Evolutionary conservation across 2,888 invertebrate genomes (phyloP).

Genomic region (Euplagia quadripunctaria): DNA sequence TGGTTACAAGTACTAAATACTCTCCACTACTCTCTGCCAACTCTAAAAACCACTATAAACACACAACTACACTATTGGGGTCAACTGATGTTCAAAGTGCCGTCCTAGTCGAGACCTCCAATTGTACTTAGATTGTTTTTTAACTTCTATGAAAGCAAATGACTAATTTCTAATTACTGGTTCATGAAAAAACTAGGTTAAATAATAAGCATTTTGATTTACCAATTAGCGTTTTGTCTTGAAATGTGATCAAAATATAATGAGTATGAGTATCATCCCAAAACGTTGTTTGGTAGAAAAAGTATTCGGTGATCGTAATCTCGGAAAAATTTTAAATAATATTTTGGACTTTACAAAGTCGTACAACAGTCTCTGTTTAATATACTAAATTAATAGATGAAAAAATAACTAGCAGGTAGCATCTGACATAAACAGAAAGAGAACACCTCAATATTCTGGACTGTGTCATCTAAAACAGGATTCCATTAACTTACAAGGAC

Average conservation of each 20-base stretch:
- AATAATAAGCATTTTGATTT: background rate
- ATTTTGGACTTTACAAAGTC: too few relatives aligned
- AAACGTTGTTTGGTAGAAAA: background rate
- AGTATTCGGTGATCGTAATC: background rate
- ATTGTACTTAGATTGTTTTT: too few relatives aligned
- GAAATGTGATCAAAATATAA: background rate
- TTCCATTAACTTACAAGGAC: background rate
- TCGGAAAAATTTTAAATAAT: background rate
- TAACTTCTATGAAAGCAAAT: too few relatives aligned
- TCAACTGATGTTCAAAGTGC: too few relatives aligned
- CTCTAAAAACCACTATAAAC: too few relatives aligned
- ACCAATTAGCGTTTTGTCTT: background rate
- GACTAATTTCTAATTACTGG: background rate
- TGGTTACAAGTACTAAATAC: background rate
- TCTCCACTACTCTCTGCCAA: too few relatives aligned
- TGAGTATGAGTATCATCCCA: background rate
- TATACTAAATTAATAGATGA: too few relatives aligned
- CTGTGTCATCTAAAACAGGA: background rate
- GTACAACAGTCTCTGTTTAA: too few relatives aligned
- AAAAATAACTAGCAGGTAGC: too few relatives aligned
- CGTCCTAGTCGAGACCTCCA: too few relatives aligned
- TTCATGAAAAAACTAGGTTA: background rate
- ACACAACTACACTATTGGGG: too few relatives aligned
- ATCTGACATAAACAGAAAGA: background rate
- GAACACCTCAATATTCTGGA: background rate